Evolutionary conservation across 2,888 invertebrate genomes (phyloP), one percentile per base, ranked within the genome.

Genomic region (Xylophagus ater): DNA sequence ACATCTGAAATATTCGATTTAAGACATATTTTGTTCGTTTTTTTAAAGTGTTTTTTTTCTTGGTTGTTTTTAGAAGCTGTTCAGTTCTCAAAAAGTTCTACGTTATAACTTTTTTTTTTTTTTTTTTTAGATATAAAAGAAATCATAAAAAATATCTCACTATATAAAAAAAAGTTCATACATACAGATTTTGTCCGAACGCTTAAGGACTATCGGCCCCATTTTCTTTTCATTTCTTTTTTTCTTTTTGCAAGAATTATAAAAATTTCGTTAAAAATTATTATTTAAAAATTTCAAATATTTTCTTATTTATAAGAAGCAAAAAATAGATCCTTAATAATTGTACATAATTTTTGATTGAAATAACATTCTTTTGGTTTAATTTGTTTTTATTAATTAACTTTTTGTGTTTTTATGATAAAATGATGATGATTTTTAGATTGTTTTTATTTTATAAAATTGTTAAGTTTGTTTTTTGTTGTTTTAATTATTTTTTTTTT

Each of bases 1-100:
- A 65, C 62, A 65, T 65, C 65, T 65, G 65, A 63, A 65, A 65
- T 58, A 57, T 61, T 56, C 59, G 60, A 59, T 63, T 59, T 42
- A 40, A 41, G 38, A 41, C n/a, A n/a, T n/a, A 45, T 37, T 36
- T 40, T 37, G 37, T 34, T 42, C 21, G 26, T 17, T 31, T 34
- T 33, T 29, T 30, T 35, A 12, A 25, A 19, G 15, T 42, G 26
- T 37, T 33, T 35, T 23, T 37, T 32, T 41, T 34, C 19, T 26
- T 35, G 40, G 26, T 31, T 28, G 35, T 40, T 34, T 40, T 39
- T 55, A 55, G 34, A 32, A 24, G 32, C 39, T 37, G 34, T 34
- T n/a, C n/a, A n/a, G n/a, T n/a, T n/a, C n/a, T n/a, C n/a, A n/a
- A n/a, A n/a, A n/a, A n/a, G n/a, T n/a, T n/a, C n/a, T n/a, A n/a